A percentile compares a stretch with the other conserved stretches of the same genome.
Evolutionary conservation across 23 tunicate species (phyloP).

Genomic region (Trididemnum nubilum): DNA sequence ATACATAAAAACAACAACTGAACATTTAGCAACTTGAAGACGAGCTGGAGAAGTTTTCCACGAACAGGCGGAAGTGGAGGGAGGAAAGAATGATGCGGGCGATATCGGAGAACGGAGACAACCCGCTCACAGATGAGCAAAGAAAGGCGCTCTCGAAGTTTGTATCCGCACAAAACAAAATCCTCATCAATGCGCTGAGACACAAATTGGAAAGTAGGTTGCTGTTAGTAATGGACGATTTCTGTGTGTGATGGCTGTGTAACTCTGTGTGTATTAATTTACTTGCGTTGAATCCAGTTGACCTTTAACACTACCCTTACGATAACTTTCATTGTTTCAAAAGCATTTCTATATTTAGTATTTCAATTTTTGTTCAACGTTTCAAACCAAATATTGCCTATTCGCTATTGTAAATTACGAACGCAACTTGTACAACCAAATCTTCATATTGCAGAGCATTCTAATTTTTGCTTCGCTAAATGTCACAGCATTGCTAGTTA

Average conservation of each 20-base stretch:
- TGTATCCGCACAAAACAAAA: slow-evolving; percentile 58
- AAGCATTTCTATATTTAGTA: neutral
- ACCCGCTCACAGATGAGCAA: slow-evolving; percentile 31
- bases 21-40: slow-evolving; percentile 46
- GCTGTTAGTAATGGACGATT: neutral
- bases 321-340: neutral
- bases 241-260: neutral
- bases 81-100: slow-evolving; percentile 70
- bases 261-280: neutral
- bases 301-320: neutral
- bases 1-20: too few species aligned
- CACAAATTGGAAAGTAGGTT: slow-evolving; percentile 59
- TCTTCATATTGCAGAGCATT: too few species aligned
- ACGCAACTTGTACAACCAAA: too few species aligned
- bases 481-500: too few species aligned
- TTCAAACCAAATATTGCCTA: too few species aligned
- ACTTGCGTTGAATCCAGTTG: neutral
- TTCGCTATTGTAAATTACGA: too few species aligned
- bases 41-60: slow-evolving; percentile 42
- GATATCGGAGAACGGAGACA: slow-evolving; percentile 49
- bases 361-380: too few species aligned
- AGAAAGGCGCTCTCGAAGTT: slow-evolving; percentile 37
- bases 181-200: slow-evolving; percentile 40
- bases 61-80: slow-evolving; percentile 62
- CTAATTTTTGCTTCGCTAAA: too few species aligned